Evolutionary conservation across 2,113 vertebrate species (phyloP).

Genomic region (Heterochromis multidens): DNA sequence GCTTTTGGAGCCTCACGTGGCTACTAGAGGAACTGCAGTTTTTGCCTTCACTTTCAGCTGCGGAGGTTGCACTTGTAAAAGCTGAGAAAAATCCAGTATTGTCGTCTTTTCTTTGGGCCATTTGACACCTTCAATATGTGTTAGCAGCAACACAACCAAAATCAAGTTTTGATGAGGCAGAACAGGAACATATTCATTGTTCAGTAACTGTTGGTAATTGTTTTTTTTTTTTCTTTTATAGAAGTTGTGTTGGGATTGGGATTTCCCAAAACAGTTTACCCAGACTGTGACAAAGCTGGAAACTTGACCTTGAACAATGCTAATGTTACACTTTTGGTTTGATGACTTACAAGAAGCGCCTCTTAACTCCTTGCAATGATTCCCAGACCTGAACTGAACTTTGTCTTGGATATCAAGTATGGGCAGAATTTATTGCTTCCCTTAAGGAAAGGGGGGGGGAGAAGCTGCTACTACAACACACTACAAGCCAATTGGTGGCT

Average conservation of each 20-base stretch:
- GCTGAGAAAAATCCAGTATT: too few relatives aligned
- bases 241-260: neutral
- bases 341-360: neutral
- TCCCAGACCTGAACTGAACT: neutral
- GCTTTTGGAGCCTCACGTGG: neutral
- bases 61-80: too few relatives aligned
- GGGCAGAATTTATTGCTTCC: neutral
- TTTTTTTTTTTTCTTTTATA: neutral
- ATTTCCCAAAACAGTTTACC: neutral
- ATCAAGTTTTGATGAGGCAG: too few relatives aligned
- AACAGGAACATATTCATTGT: neutral
- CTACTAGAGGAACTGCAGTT: neutral
- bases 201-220: neutral
- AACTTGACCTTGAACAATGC: neutral
- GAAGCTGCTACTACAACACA: neutral
- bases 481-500: neutral
- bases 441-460: neutral
- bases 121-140: neutral
- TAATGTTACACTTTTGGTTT: neutral
- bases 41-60: neutral
- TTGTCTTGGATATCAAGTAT: neutral
- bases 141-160: neutral
- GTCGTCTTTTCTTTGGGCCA: fast-evolving
- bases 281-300: neutral
- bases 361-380: neutral